Percentiles rank a stretch among this genome's conserved stretches.
phyloP scores from a whole-genome alignment of 2,888 invertebrate species.

The Zootermopsis nevadensis region DNA sequence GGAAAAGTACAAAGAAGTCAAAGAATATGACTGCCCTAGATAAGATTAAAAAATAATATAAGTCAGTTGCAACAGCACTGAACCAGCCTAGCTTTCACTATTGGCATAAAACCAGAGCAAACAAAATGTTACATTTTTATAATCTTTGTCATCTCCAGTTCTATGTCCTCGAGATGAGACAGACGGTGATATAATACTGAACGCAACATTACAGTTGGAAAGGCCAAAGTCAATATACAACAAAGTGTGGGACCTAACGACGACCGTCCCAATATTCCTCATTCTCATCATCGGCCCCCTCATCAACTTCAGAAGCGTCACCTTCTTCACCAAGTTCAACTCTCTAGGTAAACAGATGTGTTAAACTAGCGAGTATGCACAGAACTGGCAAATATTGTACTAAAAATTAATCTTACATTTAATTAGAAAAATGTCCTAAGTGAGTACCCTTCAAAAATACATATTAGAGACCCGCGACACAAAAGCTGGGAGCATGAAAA shows the following conservation, averaged over 20 bases:
- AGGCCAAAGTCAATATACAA: neutral
- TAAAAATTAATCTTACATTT: neutral
- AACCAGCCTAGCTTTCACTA: too few species aligned
- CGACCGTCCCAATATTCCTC: constrained; percentile 85
- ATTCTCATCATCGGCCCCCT: constrained; percentile 82
- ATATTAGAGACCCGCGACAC: too few species aligned
- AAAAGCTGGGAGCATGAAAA: too few species aligned
- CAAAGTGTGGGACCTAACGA: constrained; percentile 75
- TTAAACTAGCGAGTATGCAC: neutral
- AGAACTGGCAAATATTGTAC: neutral
- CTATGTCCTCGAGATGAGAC: neutral
- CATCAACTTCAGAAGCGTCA: constrained; percentile 85
- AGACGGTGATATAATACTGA: neutral
- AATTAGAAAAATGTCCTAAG: neutral
- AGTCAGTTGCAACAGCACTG: too few species aligned
- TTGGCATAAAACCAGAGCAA: too few species aligned
- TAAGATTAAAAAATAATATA: too few species aligned
- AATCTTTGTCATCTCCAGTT: neutral
- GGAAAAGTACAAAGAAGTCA: too few species aligned
- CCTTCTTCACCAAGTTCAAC: constrained; percentile 94
- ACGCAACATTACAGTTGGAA: neutral
- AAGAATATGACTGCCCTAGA: too few species aligned
- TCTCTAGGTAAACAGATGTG: constrained; percentile 76
- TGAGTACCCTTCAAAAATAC: too few species aligned
- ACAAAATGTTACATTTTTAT: neutral